These are phyloP conservation scores for Ruditapes philippinarum DNA, from an alignment of 1,140 invertebrate genomes.

Conservation along the genomic window DNA sequence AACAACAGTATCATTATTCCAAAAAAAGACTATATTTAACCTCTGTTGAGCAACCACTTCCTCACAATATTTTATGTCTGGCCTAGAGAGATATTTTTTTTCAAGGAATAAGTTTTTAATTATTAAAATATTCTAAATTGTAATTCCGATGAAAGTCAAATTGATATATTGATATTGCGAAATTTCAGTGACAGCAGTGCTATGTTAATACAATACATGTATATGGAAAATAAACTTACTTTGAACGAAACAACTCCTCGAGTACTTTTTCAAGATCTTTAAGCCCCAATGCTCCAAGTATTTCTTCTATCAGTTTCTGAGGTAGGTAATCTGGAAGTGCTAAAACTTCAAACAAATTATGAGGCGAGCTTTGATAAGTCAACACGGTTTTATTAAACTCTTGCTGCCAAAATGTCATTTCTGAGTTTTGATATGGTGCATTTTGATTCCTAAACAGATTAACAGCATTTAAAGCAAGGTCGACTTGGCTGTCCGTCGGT, in stretches of 20 bases:
- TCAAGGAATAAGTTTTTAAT: no score
- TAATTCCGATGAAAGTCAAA: background rate
- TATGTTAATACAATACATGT: no score
- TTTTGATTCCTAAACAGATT: constrained; percentile 76
- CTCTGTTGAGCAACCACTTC: no score
- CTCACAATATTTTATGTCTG: no score
- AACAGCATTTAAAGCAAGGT: constrained; percentile 74
- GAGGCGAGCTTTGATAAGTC: constrained; percentile 76
- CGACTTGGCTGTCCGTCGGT: constrained; percentile 66
- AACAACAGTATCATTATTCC: no score
- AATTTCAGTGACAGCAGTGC: no score
- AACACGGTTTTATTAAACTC: constrained; percentile 73
- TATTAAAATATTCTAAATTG: background rate
- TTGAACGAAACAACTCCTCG: constrained; percentile 66
- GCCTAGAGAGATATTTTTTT: no score
- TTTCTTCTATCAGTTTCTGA: constrained; percentile 73
- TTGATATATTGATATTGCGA: background rate
- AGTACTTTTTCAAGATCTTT: constrained; percentile 70
- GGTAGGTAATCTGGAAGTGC: constrained; percentile 72
- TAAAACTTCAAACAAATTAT: constrained; percentile 77
- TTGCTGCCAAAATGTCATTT: constrained; percentile 83
- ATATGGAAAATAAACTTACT: no score
- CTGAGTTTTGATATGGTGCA: constrained; percentile 69
- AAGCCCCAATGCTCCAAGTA: constrained; percentile 76
- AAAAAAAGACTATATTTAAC: no score